Percentiles rank a stretch among this genome's conserved stretches.
Conservation (phyloP, 1,140 invertebrate species). For the Apis mellifera region DNA sequence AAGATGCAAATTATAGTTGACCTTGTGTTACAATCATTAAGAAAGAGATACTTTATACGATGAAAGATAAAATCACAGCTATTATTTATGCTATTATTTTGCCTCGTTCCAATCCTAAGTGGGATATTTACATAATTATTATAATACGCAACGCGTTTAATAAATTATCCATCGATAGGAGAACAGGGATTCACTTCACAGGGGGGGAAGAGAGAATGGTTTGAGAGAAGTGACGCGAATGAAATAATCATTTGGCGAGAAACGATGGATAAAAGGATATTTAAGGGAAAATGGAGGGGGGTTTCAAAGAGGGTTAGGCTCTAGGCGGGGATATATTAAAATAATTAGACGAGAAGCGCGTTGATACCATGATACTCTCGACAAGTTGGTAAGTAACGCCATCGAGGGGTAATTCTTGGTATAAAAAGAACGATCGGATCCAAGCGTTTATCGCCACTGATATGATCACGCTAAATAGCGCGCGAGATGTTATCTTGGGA, state of each 20-base stretch:
- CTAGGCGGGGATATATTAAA: constrained; percentile 3
- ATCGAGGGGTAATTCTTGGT: not conserved
- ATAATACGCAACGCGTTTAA: constrained; percentile 23
- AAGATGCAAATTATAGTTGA: too few species aligned
- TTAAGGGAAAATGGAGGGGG: not conserved
- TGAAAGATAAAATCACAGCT: too few species aligned
- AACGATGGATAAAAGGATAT: too few species aligned
- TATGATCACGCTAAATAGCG: not conserved
- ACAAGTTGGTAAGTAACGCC: constrained; percentile 1
- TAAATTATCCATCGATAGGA: not conserved
- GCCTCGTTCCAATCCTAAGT: constrained; percentile 4
- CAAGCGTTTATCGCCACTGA: not conserved
- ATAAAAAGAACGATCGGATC: not conserved
- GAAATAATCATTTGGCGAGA: constrained; percentile 7
- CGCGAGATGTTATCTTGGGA: not conserved
- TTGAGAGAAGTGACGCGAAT: not conserved
- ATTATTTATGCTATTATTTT: not conserved
- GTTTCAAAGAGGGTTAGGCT: not conserved
- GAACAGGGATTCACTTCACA: not conserved
- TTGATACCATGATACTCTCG: not conserved
- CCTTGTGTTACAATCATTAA: too few species aligned
- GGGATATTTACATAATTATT: constrained; percentile 46
- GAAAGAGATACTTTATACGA: too few species aligned
- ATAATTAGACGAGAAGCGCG: not conserved
- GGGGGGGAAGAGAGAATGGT: not conserved